These are phyloP conservation scores for Microdon myrmicae DNA, from an alignment of 2,888 invertebrate species.

Conservation along the genomic window DNA sequence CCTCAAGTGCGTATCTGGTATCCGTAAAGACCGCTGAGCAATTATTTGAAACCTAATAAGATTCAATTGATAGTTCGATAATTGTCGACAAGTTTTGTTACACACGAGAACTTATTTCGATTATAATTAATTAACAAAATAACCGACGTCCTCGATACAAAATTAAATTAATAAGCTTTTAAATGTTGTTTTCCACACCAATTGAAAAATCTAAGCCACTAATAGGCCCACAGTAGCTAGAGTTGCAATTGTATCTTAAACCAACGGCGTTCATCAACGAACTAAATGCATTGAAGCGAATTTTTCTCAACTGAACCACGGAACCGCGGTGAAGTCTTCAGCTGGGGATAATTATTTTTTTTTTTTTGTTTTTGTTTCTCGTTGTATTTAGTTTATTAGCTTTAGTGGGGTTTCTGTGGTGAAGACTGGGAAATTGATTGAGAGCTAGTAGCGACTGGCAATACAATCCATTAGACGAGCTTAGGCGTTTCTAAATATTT, in stretches of 20 bases:
- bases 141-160: slow-evolving; percentile 1
- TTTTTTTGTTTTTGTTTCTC: slow-evolving; percentile 31
- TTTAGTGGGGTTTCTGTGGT: slow-evolving; percentile 40
- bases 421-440: slow-evolving; percentile 17
- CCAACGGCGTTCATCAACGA: slow-evolving; percentile 55
- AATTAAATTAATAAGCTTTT: slow-evolving; percentile 1
- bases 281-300: slow-evolving; percentile 56
- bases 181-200: background rate
- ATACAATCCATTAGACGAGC: no score
- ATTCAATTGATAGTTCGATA: slow-evolving; percentile 14
- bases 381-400: no score
- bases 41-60: slow-evolving; percentile 31
- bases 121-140: slow-evolving; percentile 14
- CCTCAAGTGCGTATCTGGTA: slow-evolving; percentile 25
- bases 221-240: background rate
- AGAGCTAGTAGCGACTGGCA: slow-evolving; percentile 3
- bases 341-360: slow-evolving; percentile 43
- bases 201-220: no score
- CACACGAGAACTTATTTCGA: slow-evolving; percentile 2
- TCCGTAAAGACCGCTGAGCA: slow-evolving; percentile 40
- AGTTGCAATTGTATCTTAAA: slow-evolving; percentile 26
- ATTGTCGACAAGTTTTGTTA: slow-evolving; percentile 2
- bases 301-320: slow-evolving; percentile 41
- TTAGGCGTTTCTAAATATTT: no score
- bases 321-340: slow-evolving; percentile 45